A percentile compares a stretch with the other conserved stretches of the same genome.
Conservation (phyloP, 1,140 invertebrate genomes). For the Pissodes strobi region DNA sequence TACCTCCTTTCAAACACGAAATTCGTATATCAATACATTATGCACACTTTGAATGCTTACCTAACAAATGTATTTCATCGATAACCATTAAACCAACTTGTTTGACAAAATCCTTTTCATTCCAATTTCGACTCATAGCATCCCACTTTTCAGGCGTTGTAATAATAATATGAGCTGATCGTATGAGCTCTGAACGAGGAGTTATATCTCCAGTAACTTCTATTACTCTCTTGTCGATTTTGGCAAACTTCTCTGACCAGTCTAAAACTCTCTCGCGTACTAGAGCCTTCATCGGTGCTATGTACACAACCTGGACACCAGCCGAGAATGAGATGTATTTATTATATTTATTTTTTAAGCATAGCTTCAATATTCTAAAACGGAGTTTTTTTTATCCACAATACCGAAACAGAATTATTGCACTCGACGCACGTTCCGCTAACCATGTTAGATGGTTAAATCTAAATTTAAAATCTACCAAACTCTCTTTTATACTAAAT, state of each 20-base stretch:
- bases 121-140: constrained; percentile 96
- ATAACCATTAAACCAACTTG: constrained; percentile 94
- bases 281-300: constrained; percentile 96
- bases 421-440: no score
- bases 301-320: constrained; percentile 84
- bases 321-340: no score
- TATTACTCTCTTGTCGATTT: constrained; percentile 84
- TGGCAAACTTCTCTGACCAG: constrained; percentile 86
- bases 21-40: no score
- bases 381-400: no score
- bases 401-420: no score
- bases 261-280: constrained; percentile 96
- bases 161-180: constrained; percentile 88
- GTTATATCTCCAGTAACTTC: constrained; percentile 97
- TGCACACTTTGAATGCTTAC: no score
- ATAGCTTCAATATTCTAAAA: no score
- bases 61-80: constrained; percentile 96
- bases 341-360: no score
- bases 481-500: no score
- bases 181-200: constrained; percentile 87
- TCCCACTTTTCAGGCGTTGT: constrained; percentile 99
- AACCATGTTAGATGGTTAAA: no score
- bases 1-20: no score
- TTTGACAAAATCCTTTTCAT: constrained; percentile 92
- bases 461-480: no score